These are phyloP conservation scores for Megaptera novaeangliae DNA, from an alignment of 2,113 vertebrate genomes.

Conservation along the genomic window DNA sequence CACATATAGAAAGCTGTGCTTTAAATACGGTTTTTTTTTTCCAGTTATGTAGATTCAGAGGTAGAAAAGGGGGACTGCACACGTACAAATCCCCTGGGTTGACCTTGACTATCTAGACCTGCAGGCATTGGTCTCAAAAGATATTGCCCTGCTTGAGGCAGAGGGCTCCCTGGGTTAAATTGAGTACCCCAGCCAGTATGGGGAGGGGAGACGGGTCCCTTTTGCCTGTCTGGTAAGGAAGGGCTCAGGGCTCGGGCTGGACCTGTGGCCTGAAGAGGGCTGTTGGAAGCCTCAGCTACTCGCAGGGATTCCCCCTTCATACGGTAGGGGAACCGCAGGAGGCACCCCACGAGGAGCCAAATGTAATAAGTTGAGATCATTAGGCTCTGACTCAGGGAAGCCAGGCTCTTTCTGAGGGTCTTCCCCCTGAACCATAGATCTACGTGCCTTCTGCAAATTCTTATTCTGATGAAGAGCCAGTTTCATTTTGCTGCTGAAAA, in stretches of 20 bases:
- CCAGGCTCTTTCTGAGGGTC: background rate
- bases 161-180: background rate
- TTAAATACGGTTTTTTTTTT: background rate
- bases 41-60: background rate
- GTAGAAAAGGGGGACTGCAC: background rate
- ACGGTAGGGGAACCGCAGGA: background rate
- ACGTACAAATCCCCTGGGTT: no score
- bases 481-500: background rate
- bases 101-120: background rate
- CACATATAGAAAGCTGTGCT: background rate
- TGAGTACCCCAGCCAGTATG: background rate
- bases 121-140: background rate
- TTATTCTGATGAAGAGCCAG: background rate
- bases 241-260: background rate
- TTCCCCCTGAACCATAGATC: background rate
- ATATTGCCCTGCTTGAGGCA: background rate
- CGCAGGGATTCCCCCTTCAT: background rate
- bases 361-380: background rate
- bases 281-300: background rate
- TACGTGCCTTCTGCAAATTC: background rate
- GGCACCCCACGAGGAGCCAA: background rate
- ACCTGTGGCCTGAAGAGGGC: background rate
- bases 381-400: background rate
- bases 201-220: background rate
- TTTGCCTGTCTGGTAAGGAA: background rate